phyloP scores from a whole-genome alignment of 64 coral and sea anemone species.

The Montipora capricornis region DNA sequence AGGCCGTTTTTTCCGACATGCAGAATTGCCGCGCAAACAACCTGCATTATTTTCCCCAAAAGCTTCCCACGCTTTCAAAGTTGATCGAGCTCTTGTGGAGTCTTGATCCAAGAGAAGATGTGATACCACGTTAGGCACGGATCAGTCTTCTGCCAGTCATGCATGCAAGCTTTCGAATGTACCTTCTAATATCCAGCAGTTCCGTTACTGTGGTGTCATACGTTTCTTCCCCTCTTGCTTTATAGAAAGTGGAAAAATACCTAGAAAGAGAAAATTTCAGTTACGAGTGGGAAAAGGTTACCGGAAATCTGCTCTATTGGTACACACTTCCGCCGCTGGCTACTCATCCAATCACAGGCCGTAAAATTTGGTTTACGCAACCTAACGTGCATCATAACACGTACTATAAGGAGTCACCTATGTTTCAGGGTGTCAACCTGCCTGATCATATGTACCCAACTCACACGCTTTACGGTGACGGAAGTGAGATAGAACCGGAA shows the following conservation, averaged over 20 bases:
- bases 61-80: too few species aligned
- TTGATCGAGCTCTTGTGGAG: too few species aligned
- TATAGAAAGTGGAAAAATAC: slow-evolving; percentile 77
- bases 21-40: too few species aligned
- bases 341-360: slow-evolving; percentile 87
- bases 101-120: too few species aligned
- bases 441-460: slow-evolving; percentile 77
- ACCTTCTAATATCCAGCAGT: too few species aligned
- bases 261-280: slow-evolving; percentile 48
- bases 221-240: neutral
- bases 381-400: slow-evolving; percentile 78
- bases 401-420: slow-evolving; percentile 84
- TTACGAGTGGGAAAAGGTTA: slow-evolving; percentile 76
- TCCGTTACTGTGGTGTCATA: too few species aligned
- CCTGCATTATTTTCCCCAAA: too few species aligned
- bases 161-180: too few species aligned
- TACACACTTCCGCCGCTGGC: slow-evolving; percentile 60
- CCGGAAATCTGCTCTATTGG: slow-evolving; percentile 77
- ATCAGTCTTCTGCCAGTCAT: too few species aligned
- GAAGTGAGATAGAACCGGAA: slow-evolving; percentile 80
- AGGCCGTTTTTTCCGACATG: too few species aligned
- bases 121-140: too few species aligned
- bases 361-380: slow-evolving; percentile 92
- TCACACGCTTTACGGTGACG: slow-evolving; percentile 83
- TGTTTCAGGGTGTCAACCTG: slow-evolving; percentile 73